phyloP scores from a whole-genome alignment of 2,888 invertebrate species.

The Lathronympha strigana region DNA sequence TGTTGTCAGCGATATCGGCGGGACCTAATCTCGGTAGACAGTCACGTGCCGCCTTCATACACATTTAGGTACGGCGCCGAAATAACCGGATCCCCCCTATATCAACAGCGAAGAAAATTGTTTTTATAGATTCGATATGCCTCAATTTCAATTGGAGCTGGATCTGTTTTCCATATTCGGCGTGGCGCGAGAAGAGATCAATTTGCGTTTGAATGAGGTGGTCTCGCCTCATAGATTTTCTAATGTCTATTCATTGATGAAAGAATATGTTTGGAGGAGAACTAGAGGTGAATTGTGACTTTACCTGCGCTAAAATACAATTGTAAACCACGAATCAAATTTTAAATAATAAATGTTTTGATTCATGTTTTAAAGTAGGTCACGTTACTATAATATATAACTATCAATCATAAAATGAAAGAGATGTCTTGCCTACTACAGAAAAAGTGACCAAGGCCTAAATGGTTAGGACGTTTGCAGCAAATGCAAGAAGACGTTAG shows the following conservation, averaged over 20 bases:
- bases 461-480: too few relatives aligned
- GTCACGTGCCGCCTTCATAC: conserved; percentile 74
- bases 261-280: conserved; percentile 44
- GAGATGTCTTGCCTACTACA: too few relatives aligned
- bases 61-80: conserved; percentile 67
- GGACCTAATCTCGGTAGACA: conserved; percentile 63
- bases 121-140: conserved; percentile 81
- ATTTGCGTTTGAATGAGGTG: conserved; percentile 69
- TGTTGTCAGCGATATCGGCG: conserved; percentile 43
- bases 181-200: conserved; percentile 60
- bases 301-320: too few relatives aligned
- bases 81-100: conserved; percentile 65
- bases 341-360: too few relatives aligned
- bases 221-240: conserved; percentile 54
- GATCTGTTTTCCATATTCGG: conserved; percentile 70
- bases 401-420: too few relatives aligned
- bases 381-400: too few relatives aligned
- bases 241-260: conserved; percentile 63
- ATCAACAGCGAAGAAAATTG: conserved; percentile 77
- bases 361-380: too few relatives aligned
- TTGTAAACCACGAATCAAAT: too few relatives aligned
- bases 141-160: conserved; percentile 75
- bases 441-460: too few relatives aligned
- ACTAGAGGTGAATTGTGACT: not conserved
- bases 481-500: too few relatives aligned